Evolutionary conservation across 2,888 invertebrate genomes (phyloP), one percentile per base, ranked within the genome.

Genomic region (Antheraea yamamai): DNA sequence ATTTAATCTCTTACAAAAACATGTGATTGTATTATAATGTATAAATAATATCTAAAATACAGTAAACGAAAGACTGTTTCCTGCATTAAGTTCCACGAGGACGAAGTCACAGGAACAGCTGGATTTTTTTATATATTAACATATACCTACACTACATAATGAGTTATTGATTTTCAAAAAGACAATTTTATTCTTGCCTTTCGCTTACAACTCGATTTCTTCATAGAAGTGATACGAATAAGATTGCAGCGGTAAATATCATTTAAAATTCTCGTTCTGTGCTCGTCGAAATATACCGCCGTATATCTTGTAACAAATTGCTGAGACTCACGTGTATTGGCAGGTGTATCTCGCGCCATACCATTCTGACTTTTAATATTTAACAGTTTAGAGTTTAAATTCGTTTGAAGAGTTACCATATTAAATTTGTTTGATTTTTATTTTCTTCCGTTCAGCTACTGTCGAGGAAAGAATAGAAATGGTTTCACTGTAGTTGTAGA

Each of bases 241-340:
- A 39, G 39, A 70, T 39, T 39, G 20, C 20, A 51, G 55, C 61
- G 12, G 18, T 26, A 52, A 0, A 18, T 30, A 30, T 20, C 51
- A 20, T 64, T 51, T 26, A 64, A 74, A 74, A 66, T 74, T 55
- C 55, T n/a, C 73, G 74, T 77, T 77, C 76, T 75, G 75, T 74
- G 82, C 78, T 83, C 78, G 76, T 74, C 79, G 78, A 79, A 80
- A 80, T 81, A 78, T 81, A 79, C 82, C 74, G 72, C 85, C 73
- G 85, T 89, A 77, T 88, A 86, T 88, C 84, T 76, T 81, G 81
- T 86, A 84, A 89, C 89, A 89, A 89, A 89, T 89, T 87, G 87
- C 86, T 84, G 85, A 84, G 83, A 85, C 87, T 85, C 84, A 83
- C 85, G 84, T 85, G 84, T 88, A 89, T 89, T 87, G 89, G 88